Percentiles rank a stretch among this genome's conserved stretches.
These are phyloP conservation scores for Electrophaes corylata DNA, from an alignment of 2,888 invertebrate genomes.

Conservation along the genomic window DNA sequence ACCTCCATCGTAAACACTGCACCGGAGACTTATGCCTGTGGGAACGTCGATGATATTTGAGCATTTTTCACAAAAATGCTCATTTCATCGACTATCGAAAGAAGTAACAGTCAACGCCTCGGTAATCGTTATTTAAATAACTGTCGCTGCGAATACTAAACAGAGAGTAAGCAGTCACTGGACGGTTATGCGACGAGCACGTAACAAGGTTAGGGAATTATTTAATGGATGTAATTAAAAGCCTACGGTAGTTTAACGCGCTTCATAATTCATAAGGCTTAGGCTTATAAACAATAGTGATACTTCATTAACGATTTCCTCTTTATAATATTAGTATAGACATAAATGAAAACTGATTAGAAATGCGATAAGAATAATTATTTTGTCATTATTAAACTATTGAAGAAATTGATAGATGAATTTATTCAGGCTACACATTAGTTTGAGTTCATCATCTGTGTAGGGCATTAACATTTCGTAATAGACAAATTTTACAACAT, in stretches of 20 bases:
- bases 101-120: conserved; percentile 47
- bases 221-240: conserved; percentile 48
- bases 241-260: conserved; percentile 41
- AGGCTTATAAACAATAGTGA: conserved; percentile 17
- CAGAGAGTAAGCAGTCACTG: conserved; percentile 26
- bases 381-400: neutral
- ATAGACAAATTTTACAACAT: neutral
- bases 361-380: conserved; percentile 22
- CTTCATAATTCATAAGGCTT: conserved; percentile 12
- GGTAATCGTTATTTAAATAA: conserved; percentile 48
- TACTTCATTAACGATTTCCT: conserved; percentile 23
- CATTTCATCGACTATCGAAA: conserved; percentile 69
- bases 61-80: conserved; percentile 81
- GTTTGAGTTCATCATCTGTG: too few species aligned
- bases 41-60: conserved; percentile 82
- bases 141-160: conserved; percentile 47
- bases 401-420: neutral
- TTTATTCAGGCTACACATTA: too few species aligned
- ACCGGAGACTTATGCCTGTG: conserved; percentile 81
- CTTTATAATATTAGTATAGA: too few species aligned
- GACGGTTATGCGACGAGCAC: conserved; percentile 51
- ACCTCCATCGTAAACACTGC: conserved; percentile 82
- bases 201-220: conserved; percentile 44
- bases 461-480: neutral
- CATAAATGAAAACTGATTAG: conserved; percentile 20